Percentiles rank a stretch among this genome's conserved stretches.
phyloP scores from a whole-genome alignment of 2,113 vertebrate species.

The Daboia siamensis region DNA sequence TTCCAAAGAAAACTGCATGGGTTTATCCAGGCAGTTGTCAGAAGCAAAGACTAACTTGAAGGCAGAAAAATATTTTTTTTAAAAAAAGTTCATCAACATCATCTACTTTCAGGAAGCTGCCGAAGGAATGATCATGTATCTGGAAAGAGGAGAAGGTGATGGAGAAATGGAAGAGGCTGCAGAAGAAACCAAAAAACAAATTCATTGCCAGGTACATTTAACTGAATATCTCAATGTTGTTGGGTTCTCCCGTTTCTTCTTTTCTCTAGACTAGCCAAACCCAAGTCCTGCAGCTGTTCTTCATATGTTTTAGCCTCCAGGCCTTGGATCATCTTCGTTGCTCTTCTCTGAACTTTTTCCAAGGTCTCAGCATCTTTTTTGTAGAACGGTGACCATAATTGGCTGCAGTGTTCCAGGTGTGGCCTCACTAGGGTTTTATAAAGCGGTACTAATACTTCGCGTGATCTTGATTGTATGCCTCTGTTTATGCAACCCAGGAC shows the following conservation, averaged over 20 bases:
- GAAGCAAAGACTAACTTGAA: background rate
- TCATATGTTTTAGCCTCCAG: no score
- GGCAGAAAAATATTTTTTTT: background rate
- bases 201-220: slow-evolving; percentile 67
- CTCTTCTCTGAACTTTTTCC: no score
- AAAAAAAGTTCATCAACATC: background rate
- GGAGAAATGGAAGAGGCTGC: slow-evolving; percentile 64
- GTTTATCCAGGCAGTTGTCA: background rate
- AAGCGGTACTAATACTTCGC: no score
- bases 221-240: background rate
- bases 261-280: no score
- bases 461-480: no score
- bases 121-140: slow-evolving; percentile 64
- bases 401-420: no score
- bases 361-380: no score
- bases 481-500: no score
- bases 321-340: no score
- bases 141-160: slow-evolving; percentile 50
- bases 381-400: no score
- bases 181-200: slow-evolving; percentile 51
- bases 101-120: slow-evolving; percentile 70
- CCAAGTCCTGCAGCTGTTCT: no score
- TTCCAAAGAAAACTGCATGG: background rate
- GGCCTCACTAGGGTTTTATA: no score
- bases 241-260: background rate